Base-by-base conservation (phyloP, 2,797 vertebrate species). In the Margarornis squamiger region DNA sequence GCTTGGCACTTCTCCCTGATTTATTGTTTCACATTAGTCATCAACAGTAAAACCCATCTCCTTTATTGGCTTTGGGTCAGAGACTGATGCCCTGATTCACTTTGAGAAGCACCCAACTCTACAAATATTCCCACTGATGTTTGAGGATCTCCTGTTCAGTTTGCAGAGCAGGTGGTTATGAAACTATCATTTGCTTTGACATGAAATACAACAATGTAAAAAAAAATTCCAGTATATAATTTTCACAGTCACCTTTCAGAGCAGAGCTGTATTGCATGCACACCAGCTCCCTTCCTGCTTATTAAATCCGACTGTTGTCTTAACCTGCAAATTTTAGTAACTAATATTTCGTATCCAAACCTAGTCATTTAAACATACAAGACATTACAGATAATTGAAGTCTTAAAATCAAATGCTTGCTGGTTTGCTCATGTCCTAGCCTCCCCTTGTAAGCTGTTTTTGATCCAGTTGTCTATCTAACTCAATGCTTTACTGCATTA, bases 1-100 rank as follows among this genome's bases (percentile, higher is more conserved):
- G 76, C 65, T 95, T 96, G 88, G 90, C 95, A 55, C 82, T 84
- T 93, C 71, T 93, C 81, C 90, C 54, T 77, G 86, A 93, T 91
- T 90, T 94, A 89, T 77, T 94, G 81, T 92, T 96, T 82, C 78
- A 77, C 68, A n/a, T 92, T 93, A 94, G 77, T 95, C 94, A 94
- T 90, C 92, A 95, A 4, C 86, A 87, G 87, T 93, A 93, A 95
- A 96, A 54, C 80, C 85, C 75, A 83, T 87, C 75, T 82, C 77
- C 59, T 96, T 94, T 85, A 85, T 48, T 91, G 83, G 94, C 82
- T 91, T 92, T 1, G 12, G 75, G 86, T 94, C 86, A 89, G 74
- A 81, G 61, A 36, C 72, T 32, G 68, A 68, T 94, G 81, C 72
- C 81, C 92, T 71, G 54, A 85, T 88, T 94, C 88, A 71, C 80